These are phyloP conservation scores for Pygmarrhopalites habei DNA, from an alignment of 1,140 invertebrate species.

Conservation along the genomic window DNA sequence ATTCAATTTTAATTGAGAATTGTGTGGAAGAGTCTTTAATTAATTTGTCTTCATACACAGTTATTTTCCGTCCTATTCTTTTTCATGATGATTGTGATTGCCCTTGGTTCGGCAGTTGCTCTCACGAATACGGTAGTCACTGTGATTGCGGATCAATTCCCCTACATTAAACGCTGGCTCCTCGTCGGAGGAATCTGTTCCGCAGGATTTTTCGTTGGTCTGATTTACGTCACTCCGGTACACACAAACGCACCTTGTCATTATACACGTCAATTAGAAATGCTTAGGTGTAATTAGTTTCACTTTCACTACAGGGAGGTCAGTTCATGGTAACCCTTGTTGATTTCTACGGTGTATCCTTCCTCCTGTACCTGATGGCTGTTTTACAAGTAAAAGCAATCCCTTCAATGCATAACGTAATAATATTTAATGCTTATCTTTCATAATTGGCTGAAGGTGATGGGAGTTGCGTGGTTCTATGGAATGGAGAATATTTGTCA, in stretches of 20 bases:
- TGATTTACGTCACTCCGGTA: slow-evolving; percentile 69
- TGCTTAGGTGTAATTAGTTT: too few species aligned
- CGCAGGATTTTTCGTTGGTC: slow-evolving; percentile 58
- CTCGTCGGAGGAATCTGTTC: slow-evolving; percentile 54
- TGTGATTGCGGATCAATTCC: slow-evolving; percentile 63
- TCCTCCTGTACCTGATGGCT: slow-evolving; percentile 67
- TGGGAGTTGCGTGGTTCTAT: slow-evolving; percentile 50
- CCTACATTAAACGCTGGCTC: slow-evolving; percentile 53
- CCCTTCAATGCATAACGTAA: too few species aligned
- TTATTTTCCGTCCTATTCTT: slow-evolving; percentile 56
- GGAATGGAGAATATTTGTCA: slow-evolving; percentile 58
- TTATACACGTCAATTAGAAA: too few species aligned
- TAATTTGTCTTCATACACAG: slow-evolving; percentile 45
- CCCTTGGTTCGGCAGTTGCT: slow-evolving; percentile 43
- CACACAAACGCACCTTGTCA: too few species aligned
- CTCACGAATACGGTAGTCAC: slow-evolving; percentile 61
- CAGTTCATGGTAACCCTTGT: slow-evolving; percentile 75
- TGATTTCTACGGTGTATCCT: slow-evolving; percentile 74
- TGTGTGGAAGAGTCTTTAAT: background rate
- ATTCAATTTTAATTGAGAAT: background rate
- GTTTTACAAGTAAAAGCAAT: slow-evolving; percentile 45
- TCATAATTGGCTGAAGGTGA: slow-evolving; percentile 48
- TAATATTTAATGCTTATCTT: background rate
- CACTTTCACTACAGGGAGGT: too few species aligned
- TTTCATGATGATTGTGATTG: slow-evolving; percentile 46